Evolutionary conservation across 2,113 vertebrate genomes (phyloP), one percentile per base, ranked within the genome.

Genomic region (Pao palembangensis): DNA sequence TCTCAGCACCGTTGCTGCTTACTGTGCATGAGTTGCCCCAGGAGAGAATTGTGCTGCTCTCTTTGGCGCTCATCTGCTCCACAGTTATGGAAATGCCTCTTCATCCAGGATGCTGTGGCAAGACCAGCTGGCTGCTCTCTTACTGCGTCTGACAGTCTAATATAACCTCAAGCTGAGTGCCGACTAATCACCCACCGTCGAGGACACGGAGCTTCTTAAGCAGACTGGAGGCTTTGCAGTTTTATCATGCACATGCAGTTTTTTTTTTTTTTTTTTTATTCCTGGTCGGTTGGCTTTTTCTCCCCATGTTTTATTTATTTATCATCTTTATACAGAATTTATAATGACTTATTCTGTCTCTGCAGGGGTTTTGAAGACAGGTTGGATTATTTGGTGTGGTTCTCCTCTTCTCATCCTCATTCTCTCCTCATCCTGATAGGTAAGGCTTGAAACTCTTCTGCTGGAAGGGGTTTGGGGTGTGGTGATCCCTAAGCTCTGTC

Each of bases 171-270:
- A 80, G 75, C 65, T 73, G 34, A 66, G 76, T 38, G 23, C 69
- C 41, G 58, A 76, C 80, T 89, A 80, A 86, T 82, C 83, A 55
- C 42, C 56, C 67, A 58, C 59, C 10, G 53, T 34, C 7, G 55
- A 82, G 83, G 65, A 83, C 74, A 58, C 56, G 71, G 17, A 81
- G 87, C 83, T 87, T 71, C 82, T 87, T 83, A 86, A 4, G 66
- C 65, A 69, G 51, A 71, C 75, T 76, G 69, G 69, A 64, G 69
- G 61, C 71, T 84, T 85, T 81, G 75, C 81, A 31, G 58, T 59
- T 72, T 76, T 80, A 89, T 84, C 75, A 69, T 48, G 79, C 21
- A 15, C 75, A 55, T 73, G 69, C 75, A 47, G 75, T 66, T 84
- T 73, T 80, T 67, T 75, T 66, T 84, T 71, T 66, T 84, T 73